Conservation (phyloP, 2,797 vertebrate genomes). For the Rhinoraja longicauda region DNA sequence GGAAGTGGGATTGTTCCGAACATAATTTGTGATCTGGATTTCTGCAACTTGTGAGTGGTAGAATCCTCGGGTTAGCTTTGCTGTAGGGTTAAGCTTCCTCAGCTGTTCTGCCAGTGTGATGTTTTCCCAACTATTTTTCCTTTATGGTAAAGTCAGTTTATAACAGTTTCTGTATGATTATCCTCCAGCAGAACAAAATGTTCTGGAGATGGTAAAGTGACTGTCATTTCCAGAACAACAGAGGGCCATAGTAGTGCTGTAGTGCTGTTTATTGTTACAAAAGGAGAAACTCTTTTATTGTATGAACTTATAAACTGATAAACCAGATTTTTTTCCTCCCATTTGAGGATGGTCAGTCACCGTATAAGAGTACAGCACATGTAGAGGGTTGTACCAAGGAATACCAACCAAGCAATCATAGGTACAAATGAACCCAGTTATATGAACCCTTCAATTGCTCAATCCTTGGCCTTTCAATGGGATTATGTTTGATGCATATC, state of each 20-base stretch:
- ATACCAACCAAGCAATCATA: neutral
- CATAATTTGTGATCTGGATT: constrained; percentile 2
- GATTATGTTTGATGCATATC: neutral
- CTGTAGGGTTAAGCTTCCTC: neutral
- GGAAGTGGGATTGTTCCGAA: neutral
- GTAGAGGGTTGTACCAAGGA: neutral
- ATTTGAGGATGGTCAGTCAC: neutral
- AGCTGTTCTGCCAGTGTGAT: neutral
- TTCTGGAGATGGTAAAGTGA: neutral
- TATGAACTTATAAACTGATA: neutral
- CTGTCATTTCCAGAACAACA: neutral
- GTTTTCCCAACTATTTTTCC: neutral
- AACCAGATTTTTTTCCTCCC: neutral
- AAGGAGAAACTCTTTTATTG: neutral
- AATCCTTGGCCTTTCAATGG: neutral
- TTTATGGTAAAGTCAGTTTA: neutral
- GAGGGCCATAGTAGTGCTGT: neutral
- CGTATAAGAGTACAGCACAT: neutral
- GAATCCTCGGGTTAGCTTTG: neutral
- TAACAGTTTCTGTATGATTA: neutral
- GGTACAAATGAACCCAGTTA: neutral
- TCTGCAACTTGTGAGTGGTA: neutral
- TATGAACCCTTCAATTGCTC: neutral
- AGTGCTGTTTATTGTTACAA: neutral
- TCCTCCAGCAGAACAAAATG: neutral